A percentile compares a stretch with the other conserved stretches of the same genome.
These are phyloP conservation scores for Heliconius cydno DNA, from an alignment of 2,888 invertebrate species.

Conservation along the genomic window DNA sequence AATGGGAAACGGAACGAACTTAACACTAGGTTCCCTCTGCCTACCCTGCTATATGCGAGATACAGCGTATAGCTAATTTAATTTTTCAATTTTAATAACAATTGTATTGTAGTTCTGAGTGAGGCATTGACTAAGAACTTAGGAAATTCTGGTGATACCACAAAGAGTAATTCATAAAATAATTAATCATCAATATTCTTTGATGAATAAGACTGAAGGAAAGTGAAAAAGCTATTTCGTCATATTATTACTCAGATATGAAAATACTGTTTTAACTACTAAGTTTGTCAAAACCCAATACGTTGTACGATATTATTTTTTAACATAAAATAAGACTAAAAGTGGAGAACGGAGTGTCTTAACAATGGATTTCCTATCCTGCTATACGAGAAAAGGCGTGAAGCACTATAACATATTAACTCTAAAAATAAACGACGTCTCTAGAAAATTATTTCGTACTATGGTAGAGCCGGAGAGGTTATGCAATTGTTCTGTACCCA, in stretches of 20 bases:
- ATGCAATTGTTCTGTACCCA: conserved; percentile 62
- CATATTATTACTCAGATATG: not conserved
- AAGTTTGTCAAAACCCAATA: not conserved
- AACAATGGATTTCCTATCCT: no score
- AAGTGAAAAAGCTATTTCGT: not conserved
- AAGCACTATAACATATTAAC: not conserved
- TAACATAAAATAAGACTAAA: no score
- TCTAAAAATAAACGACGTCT: not conserved
- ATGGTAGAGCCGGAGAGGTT: conserved; percentile 49
- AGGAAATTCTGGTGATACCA: not conserved
- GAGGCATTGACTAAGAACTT: not conserved
- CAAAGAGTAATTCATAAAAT: not conserved
- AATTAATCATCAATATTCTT: not conserved
- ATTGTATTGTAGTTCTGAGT: not conserved
- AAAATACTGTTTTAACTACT: not conserved
- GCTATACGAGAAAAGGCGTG: no score
- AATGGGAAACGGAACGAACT: no score
- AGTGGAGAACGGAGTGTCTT: not conserved
- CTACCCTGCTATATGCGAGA: no score
- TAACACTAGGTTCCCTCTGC: no score
- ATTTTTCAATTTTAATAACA: not conserved
- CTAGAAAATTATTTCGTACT: conserved; percentile 3
- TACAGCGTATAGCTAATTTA: no score
- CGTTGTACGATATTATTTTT: not conserved
- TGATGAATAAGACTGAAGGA: conserved; percentile 4